Evolutionary conservation across 2,888 invertebrate genomes (phyloP), one percentile per base, ranked within the genome.

Genomic region (Phymatocera aterrima): DNA sequence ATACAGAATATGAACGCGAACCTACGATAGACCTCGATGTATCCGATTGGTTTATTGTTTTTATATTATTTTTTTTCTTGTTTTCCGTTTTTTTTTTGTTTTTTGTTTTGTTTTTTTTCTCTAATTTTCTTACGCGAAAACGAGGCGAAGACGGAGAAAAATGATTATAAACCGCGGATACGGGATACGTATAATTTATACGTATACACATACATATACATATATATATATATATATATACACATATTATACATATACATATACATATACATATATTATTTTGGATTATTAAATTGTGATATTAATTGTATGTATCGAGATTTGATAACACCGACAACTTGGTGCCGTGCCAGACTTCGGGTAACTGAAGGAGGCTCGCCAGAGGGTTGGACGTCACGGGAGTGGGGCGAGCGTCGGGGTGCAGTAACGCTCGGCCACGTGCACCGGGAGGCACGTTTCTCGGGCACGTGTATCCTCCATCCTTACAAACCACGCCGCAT

Each of bases 391-490:
- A 57, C 75, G 57, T 43, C 15, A 75, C 80, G 83, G 82, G 83
- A 84, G 85, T 84, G 85, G 85, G 85, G 84, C 83, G 84, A 80
- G 82, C 77, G 80, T 79, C 78, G 83, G 80, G 81, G 84, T 84
- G 82, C 83, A 78, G 72, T 81, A 77, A 72, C 78, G 79, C 57
- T 79, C 80, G 70, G 87, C 88, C 90, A 90, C 90, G 90, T 90
- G 90, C 88, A 84, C 82, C 83, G 80, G 82, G 78, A 82, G 87
- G 89, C 90, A 90, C 90, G 90, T 90, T 90, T 83, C 84, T 80
- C 79, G 83, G 85, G 90, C 90, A 90, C 90, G 89, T 87, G 87
- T 84, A 81, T 64, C 40, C 48, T 40, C 34, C 75, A 77, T n/a
- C n/a, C n/a, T n/a, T n/a, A 75, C 54, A 28, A 54, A 31, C 77